phyloP scores from a whole-genome alignment of 2,888 invertebrate species.

The Argynnis bischoffii region DNA sequence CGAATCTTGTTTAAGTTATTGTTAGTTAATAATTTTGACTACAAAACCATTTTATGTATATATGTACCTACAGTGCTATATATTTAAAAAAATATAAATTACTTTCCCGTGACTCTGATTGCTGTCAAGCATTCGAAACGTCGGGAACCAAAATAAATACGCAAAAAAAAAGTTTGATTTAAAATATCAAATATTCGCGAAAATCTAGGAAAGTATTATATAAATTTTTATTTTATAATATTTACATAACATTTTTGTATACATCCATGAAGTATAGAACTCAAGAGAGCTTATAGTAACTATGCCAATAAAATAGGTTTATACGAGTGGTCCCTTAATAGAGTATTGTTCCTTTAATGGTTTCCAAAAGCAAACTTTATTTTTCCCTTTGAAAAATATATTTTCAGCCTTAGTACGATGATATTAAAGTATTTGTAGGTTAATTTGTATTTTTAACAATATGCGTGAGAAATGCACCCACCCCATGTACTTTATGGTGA shows the following conservation, averaged over 20 bases:
- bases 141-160: no score
- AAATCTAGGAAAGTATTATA: no score
- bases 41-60: no score
- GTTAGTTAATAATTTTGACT: no score
- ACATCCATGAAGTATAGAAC: slow-evolving; percentile 4
- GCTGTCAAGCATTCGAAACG: no score
- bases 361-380: slow-evolving; percentile 9
- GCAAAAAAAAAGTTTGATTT: no score
- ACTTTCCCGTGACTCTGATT: no score
- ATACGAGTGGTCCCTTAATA: slow-evolving; percentile 24
- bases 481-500: slow-evolving; percentile 20
- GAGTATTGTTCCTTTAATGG: slow-evolving; percentile 27
- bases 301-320: slow-evolving; percentile 20
- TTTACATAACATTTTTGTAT: not conserved
- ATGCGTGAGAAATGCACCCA: slow-evolving; percentile 25
- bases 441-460: slow-evolving; percentile 18
- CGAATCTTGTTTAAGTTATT: not conserved
- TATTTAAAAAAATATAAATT: no score
- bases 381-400: not conserved
- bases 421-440: not conserved
- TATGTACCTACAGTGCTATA: no score
- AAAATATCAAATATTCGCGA: no score
- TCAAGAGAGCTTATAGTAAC: slow-evolving; percentile 11
- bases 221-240: no score
- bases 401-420: slow-evolving; percentile 17